Conservation (phyloP, 2,797 vertebrate species). For the Rallus crepitans region DNA sequence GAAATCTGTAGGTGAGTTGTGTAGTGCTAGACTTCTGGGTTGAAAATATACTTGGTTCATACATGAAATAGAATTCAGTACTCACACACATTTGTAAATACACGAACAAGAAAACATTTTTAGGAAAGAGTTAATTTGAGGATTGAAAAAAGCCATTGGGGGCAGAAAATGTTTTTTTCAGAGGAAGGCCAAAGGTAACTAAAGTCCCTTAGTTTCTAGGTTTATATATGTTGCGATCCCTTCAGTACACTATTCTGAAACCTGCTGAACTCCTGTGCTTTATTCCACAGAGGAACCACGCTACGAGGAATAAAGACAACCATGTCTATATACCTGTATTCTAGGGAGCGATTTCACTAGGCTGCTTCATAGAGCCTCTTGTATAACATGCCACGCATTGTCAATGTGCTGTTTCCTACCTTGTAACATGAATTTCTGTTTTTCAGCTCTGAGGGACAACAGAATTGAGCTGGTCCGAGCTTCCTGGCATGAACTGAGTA, state of each 20-base stretch:
- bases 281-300: background rate
- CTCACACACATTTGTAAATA: background rate
- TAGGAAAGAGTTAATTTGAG: background rate
- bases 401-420: background rate
- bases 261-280: background rate
- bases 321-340: background rate
- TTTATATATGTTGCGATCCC: background rate
- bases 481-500: slow-evolving; percentile 94
- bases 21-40: background rate
- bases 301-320: background rate
- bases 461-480: slow-evolving; percentile 95
- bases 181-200: background rate
- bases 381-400: accelerated
- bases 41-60: background rate
- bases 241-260: background rate
- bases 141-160: background rate
- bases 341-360: background rate
- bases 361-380: background rate
- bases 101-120: background rate
- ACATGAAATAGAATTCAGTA: background rate
- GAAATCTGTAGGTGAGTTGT: background rate
- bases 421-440: background rate
- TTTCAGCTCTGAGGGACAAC: slow-evolving; percentile 93
- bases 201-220: background rate
- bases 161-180: background rate